Evolutionary conservation across 2,888 invertebrate genomes (phyloP), one percentile per base, ranked within the genome.

Genomic region (Ditula angustiorana): DNA sequence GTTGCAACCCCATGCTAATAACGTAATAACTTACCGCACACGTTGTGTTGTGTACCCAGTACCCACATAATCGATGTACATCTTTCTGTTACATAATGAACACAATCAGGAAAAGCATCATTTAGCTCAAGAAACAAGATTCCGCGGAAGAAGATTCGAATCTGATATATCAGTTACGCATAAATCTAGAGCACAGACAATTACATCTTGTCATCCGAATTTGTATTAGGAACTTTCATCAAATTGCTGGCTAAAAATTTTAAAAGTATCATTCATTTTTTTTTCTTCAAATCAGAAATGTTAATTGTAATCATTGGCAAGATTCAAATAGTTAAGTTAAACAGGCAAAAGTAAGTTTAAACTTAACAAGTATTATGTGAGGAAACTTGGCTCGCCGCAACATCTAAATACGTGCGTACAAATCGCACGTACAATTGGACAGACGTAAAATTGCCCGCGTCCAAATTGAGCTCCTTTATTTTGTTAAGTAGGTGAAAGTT

Each of bases 351-450:
- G 37, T 16, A 33, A 37, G 13, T 37, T 37, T 37, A 16, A n/a
- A 37, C 37, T 37, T 37, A 41, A 19, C 19, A 41, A 10, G 41
- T 19, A 19, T 41, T 19, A 41, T 16, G 8, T 10, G 19, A 41
- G 41, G 19, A 8, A 16, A 19, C 41, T 41, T 41, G 41, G 19
- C 19, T 19, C 41, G 10, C 19, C 26, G 2, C 26, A 52, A 30
- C 23, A 35, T 16, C 53, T 61, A n/a, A n/a, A n/a, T n/a, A 50
- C 69, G 69, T 69, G 69, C 69, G 52, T 64, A 57, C 52, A 61
- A 66, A 66, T 64, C 41, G 68, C 69, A 66, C 69, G 69, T 68
- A 57, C 59, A 35, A 37, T 16, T 53, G 35, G 35, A 47, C 52
- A 58, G 53, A 47, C 47, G 58, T 35, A 53, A 59, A 59, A 59